Evolutionary conservation across 2,113 vertebrate genomes (phyloP).

Genomic region (Sterrhoptilus dennistouni): DNA sequence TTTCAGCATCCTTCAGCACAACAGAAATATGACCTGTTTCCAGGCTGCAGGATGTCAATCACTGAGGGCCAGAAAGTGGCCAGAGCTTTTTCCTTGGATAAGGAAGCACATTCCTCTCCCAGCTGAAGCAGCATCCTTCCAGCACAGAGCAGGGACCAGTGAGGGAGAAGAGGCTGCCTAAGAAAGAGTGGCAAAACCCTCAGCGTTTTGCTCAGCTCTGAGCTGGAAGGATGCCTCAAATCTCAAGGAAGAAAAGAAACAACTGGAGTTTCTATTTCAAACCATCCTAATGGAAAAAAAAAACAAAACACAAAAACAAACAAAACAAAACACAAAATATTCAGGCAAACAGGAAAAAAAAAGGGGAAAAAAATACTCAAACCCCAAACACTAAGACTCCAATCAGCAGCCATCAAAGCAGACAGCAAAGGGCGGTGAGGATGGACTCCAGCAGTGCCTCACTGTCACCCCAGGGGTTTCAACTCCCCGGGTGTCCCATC

Average conservation of each 20-base stretch:
- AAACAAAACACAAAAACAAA: no score
- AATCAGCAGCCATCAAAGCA: neutral
- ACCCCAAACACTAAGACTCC: neutral
- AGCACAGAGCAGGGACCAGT: neutral
- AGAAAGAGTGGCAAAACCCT: neutral
- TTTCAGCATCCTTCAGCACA: neutral
- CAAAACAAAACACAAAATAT: neutral
- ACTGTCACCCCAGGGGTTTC: neutral
- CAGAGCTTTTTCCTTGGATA: neutral
- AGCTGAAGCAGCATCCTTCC: neutral
- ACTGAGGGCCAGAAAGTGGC: neutral
- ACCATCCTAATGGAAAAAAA: neutral
- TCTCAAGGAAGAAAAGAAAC: neutral
- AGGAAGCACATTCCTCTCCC: neutral
- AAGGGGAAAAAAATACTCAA: neutral
- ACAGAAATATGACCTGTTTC: neutral
- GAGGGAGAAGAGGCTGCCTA: neutral
- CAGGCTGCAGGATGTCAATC: neutral
- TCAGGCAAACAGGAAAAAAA: neutral
- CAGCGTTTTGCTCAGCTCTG: neutral
- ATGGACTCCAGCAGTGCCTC: neutral
- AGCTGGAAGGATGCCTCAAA: neutral
- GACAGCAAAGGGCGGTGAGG: neutral
- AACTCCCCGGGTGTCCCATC: neutral
- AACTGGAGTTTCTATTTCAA: constrained; percentile 2